Evolutionary conservation across 1,140 invertebrate genomes (phyloP), one percentile per base, ranked within the genome.

Genomic region (Listronotus bonariensis): DNA sequence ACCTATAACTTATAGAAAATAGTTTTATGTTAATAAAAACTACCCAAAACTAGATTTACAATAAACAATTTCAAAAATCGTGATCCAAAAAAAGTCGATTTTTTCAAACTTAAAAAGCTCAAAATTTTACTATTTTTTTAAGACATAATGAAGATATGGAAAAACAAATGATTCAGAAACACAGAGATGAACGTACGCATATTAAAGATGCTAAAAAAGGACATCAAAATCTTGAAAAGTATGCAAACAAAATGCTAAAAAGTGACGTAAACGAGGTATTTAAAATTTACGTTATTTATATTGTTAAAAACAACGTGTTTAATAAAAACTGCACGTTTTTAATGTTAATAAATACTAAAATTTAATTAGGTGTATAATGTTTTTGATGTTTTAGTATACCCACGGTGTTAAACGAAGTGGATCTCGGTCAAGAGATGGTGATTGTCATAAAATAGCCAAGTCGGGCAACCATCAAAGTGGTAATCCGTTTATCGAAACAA

Each of bases 111-210:
- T 26, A 3, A 26, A 5, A 26, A 26, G 20, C 1, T 26, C 1
- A 26, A 26, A 26, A 26, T 3, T 26, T 26, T 26, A 26, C 20
- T 3, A 3, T 26, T 26, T 26, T 3, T 36, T 36, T 36, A 43
- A 86, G 85, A 66, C 90, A 91, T 70, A 91, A 91, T 74, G 86
- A 89, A 67, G 84, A 90, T 53, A 92, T 91, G 89, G 88, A 91
- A 72, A 89, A 90, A 71, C 80, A 85, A 5, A 87, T 92, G 84
- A 80, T 90, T 9, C 87, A 88, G 69, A 86, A 86, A 53, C 88
- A 91, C 71, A 81, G 84, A 6, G 84, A 89, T 65, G 78, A 84
- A n/a, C 78, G 86, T 14, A 83, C 79, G 1, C 82, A 77, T 43
- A 83, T 81, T 11, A 84, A 83, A 64, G 68, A 81, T 69, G 79